Conservation (phyloP, 2,888 invertebrate genomes). For the Pachydiplax longipennis region DNA sequence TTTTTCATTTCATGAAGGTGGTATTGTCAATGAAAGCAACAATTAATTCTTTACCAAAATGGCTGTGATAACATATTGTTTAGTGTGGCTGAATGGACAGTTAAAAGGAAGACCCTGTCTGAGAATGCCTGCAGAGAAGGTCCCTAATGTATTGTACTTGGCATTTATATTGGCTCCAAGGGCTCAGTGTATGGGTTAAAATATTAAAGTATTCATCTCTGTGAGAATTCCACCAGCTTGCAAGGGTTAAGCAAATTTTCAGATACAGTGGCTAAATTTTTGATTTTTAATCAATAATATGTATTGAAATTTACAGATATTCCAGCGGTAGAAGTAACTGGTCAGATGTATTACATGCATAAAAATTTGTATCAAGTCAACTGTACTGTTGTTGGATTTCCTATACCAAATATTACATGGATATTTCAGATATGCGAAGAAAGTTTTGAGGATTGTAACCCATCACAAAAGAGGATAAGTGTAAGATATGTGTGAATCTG, state of each 20-base stretch:
- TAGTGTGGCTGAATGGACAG: no score
- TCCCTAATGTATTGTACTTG: no score
- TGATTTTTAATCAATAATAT: not conserved
- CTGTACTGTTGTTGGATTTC: constrained; percentile 66
- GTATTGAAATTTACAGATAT: constrained; percentile 58
- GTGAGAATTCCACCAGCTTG: no score
- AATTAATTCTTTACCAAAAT: no score
- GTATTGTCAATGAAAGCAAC: no score
- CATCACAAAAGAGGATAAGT: constrained; percentile 46
- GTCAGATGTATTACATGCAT: constrained; percentile 49
- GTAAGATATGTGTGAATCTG: constrained; percentile 42
- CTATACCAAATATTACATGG: constrained; percentile 68
- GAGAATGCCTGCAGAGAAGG: no score
- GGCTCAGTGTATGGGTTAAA: no score
- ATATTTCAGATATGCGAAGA: constrained; percentile 60
- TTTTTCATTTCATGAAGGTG: no score
- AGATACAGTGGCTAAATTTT: not conserved
- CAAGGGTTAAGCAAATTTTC: not conserved
- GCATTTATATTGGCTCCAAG: no score
- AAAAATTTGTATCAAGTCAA: constrained; percentile 56
- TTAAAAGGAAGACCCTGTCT: no score
- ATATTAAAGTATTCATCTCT: no score
- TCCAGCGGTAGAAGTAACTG: constrained; percentile 60
- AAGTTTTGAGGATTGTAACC: constrained; percentile 14
- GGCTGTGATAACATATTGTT: no score